A percentile compares a stretch with the other conserved stretches of the same genome.
Conservation (phyloP, 2,888 invertebrate genomes). For the Norana najaformis region DNA sequence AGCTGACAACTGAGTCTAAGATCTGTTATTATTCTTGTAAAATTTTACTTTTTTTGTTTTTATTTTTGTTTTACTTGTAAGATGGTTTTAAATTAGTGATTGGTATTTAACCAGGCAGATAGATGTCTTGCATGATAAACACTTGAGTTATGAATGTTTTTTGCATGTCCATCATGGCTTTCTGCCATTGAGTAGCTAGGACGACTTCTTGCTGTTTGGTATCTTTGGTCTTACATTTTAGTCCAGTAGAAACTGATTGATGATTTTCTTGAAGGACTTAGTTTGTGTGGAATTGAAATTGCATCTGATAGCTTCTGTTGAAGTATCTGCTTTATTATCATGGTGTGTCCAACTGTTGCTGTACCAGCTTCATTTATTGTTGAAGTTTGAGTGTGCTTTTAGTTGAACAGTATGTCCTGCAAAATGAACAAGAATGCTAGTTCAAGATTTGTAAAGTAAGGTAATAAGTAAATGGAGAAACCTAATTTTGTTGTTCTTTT, state of each 20-base stretch:
- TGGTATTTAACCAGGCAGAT: no score
- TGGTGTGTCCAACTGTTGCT: not conserved
- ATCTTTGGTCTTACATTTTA: not conserved
- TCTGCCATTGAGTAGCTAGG: not conserved
- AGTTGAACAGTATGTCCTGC: not conserved
- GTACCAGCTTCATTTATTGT: not conserved
- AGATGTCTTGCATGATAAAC: not conserved
- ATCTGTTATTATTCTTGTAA: not conserved
- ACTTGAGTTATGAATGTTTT: not conserved
- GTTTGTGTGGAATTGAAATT: not conserved
- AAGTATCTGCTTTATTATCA: not conserved
- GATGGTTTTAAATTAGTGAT: not conserved
- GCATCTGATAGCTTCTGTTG: not conserved
- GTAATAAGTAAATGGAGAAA: not conserved
- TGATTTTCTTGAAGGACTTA: not conserved
- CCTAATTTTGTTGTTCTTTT: not conserved
- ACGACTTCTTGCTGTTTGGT: not conserved
- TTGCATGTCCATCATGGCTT: not conserved
- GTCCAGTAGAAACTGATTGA: not conserved
- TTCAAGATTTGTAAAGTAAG: not conserved
- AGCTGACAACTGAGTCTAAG: not conserved
- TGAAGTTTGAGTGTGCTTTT: not conserved
- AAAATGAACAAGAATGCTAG: not conserved
- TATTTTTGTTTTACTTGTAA: not conserved
- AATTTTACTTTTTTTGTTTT: no score